These are phyloP conservation scores for Rattus rattus DNA, from an alignment of 2,113 vertebrate genomes.

Conservation along the genomic window DNA sequence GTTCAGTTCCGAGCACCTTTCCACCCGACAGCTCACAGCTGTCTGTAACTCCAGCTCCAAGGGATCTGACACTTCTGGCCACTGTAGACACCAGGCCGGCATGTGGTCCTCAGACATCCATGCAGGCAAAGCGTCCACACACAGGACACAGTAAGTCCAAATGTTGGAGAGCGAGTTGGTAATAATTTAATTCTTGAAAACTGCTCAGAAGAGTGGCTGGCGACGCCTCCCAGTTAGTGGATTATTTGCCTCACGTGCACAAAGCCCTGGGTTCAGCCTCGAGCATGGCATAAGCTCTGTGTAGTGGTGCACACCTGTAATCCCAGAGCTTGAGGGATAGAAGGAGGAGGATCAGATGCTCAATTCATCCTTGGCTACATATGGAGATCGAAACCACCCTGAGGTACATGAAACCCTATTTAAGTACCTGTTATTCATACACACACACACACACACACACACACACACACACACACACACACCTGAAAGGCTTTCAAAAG, in stretches of 20 bases:
- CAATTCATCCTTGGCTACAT: background rate
- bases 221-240: background rate
- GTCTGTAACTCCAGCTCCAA: no score
- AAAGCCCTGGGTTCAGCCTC: background rate
- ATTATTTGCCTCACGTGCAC: no score
- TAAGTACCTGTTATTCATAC: background rate
- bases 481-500: background rate
- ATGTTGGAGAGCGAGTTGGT: background rate
- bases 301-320: background rate
- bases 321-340: background rate
- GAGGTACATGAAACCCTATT: background rate
- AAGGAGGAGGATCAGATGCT: no score
- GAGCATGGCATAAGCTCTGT: background rate
- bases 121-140: background rate
- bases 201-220: background rate
- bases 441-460: rapidly evolving
- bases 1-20: background rate
- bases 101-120: background rate
- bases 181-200: background rate
- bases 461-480: rapidly evolving
- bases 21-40: background rate
- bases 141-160: background rate
- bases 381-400: background rate
- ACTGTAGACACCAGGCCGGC: background rate
- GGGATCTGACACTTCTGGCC: background rate